Percentiles rank a stretch among this genome's conserved stretches.
Conservation (phyloP, 2,888 invertebrate species). For the Machimus atricapillus region DNA sequence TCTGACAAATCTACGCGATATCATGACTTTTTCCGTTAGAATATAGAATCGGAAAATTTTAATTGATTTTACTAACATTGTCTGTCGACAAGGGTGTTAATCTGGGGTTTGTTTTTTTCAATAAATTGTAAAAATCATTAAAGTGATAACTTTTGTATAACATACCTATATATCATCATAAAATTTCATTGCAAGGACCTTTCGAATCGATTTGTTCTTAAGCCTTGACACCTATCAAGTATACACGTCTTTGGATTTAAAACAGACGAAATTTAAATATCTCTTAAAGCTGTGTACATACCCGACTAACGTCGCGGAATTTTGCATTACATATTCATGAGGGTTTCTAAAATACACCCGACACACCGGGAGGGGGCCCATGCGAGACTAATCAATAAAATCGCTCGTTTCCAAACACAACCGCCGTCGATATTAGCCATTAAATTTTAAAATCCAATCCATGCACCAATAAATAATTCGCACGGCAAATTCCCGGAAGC, state of each 20-base stretch:
- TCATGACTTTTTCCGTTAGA: too few species aligned
- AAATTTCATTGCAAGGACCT: neutral
- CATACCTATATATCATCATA: neutral
- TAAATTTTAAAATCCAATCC: neutral
- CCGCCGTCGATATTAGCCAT: neutral
- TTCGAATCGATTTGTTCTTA: neutral
- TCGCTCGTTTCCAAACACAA: neutral
- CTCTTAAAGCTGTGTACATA: neutral
- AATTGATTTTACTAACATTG: too few species aligned
- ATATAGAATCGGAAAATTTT: too few species aligned
- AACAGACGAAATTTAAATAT: neutral
- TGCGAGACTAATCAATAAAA: neutral
- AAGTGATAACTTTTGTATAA: neutral
- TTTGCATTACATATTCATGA: neutral
- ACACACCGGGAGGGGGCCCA: neutral
- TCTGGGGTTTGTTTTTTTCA: too few species aligned
- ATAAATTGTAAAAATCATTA: too few species aligned
- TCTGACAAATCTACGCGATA: too few species aligned
- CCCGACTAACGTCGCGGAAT: neutral
- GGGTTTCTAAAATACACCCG: neutral
- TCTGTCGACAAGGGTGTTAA: too few species aligned
- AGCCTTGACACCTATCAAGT: neutral
- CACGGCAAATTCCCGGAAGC: neutral
- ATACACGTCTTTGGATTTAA: neutral
- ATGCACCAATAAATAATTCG: slow-evolving; percentile 5